Evolutionary conservation across 2,797 vertebrate genomes (phyloP).

Genomic region (Gymnothorax javanicus): DNA sequence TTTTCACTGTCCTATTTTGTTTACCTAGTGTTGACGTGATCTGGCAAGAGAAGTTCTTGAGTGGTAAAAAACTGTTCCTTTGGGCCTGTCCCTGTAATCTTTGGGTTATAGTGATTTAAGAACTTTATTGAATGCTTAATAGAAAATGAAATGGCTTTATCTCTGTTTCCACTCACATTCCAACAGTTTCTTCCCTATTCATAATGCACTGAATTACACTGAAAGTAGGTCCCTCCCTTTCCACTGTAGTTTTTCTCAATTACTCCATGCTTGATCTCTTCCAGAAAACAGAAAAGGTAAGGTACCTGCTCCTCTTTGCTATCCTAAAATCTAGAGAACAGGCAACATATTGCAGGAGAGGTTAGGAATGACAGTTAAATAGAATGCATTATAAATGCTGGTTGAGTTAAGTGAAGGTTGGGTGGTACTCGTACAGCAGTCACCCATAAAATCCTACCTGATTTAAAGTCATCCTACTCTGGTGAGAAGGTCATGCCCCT

Average conservation of each 20-base stretch:
- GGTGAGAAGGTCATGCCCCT: background rate
- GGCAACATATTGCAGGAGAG: too few species aligned
- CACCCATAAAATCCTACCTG: background rate
- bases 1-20: background rate
- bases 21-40: background rate
- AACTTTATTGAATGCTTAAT: conserved; percentile 21
- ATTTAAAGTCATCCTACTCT: background rate
- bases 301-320: background rate
- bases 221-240: background rate
- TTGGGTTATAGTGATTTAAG: background rate
- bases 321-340: background rate
- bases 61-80: background rate
- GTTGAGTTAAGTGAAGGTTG: too few species aligned
- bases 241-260: background rate
- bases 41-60: background rate
- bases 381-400: too few species aligned
- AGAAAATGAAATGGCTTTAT: conserved; percentile 2
- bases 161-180: background rate
- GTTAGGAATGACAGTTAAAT: too few species aligned
- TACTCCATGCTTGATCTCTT: background rate
- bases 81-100: background rate
- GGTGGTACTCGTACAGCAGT: too few species aligned
- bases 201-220: background rate
- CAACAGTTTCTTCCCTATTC: background rate
- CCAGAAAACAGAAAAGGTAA: background rate